phyloP scores from a whole-genome alignment of 2,888 invertebrate species.

The Cephus runcator region DNA sequence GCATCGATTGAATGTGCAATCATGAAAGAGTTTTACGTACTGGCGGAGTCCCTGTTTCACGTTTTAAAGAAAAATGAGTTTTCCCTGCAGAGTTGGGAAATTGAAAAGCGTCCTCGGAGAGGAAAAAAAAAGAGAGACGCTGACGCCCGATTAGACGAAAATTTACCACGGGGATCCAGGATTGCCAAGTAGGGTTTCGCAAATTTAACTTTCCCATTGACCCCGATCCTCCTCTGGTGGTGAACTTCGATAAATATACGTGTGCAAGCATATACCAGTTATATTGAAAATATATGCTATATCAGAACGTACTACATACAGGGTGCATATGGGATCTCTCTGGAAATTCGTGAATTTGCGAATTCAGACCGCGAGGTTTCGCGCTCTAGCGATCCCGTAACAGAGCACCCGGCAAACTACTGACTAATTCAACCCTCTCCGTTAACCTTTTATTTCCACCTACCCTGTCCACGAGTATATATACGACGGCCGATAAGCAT shows the following conservation, averaged over 20 bases:
- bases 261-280: not conserved
- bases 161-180: not conserved
- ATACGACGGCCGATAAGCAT: no score
- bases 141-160: conserved; percentile 12
- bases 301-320: not conserved
- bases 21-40: not conserved
- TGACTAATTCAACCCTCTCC: not conserved
- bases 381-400: not conserved
- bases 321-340: not conserved
- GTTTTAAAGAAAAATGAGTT: not conserved
- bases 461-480: not conserved
- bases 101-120: conserved; percentile 3
- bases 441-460: not conserved
- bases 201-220: not conserved
- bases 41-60: not conserved
- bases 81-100: not conserved
- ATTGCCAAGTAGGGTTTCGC: not conserved
- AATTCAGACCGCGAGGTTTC: not conserved
- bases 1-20: not conserved
- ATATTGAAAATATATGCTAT: not conserved
- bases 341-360: not conserved
- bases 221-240: not conserved
- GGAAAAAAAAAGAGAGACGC: conserved; percentile 2
- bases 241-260: not conserved
- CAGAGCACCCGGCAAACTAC: not conserved